Percentiles rank a stretch among this genome's conserved stretches.
Evolutionary conservation across 1,140 invertebrate species (phyloP).

Genomic region (Callitettix versicolor): DNA sequence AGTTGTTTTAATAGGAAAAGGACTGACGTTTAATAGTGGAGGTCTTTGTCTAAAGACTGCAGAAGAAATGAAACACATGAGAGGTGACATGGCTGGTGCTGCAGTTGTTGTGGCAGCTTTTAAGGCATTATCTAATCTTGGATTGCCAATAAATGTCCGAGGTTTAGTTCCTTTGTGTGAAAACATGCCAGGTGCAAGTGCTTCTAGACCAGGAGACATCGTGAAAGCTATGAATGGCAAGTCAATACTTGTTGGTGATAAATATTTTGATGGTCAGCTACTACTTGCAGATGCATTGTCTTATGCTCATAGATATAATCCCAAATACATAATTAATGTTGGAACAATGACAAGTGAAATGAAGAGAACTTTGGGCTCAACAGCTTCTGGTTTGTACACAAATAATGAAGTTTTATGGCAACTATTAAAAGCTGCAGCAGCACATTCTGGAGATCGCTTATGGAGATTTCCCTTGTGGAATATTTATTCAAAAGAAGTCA

Average conservation of each 20-base stretch:
- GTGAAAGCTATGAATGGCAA: conserved; percentile 52
- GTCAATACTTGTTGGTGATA: conserved; percentile 51
- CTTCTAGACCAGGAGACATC: conserved; percentile 52
- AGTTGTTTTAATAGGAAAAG: conserved; percentile 37
- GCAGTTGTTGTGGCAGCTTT: conserved; percentile 45
- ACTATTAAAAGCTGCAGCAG: conserved; percentile 37
- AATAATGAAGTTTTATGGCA: conserved; percentile 40
- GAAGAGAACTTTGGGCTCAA: conserved; percentile 36
- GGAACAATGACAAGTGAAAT: conserved; percentile 35
- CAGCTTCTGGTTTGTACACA: conserved; percentile 44
- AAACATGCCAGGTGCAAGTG: conserved; percentile 49
- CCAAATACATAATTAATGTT: conserved; percentile 45
- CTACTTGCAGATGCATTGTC: conserved; percentile 50
- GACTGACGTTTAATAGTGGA: conserved; percentile 55
- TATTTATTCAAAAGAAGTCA: conserved; percentile 32
- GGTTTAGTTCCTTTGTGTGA: conserved; percentile 47
- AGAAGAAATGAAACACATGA: conserved; percentile 46
- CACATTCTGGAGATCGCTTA: conserved; percentile 48
- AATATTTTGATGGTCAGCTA: conserved; percentile 54
- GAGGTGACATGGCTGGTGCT: conserved; percentile 56
- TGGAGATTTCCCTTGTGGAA: conserved; percentile 55
- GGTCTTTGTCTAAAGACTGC: conserved; percentile 49
- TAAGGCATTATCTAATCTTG: conserved; percentile 38
- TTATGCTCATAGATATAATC: conserved; percentile 37
- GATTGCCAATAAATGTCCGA: conserved; percentile 45